Evolutionary conservation across 2,888 invertebrate species (phyloP).

Genomic region (Folsomia candida): DNA sequence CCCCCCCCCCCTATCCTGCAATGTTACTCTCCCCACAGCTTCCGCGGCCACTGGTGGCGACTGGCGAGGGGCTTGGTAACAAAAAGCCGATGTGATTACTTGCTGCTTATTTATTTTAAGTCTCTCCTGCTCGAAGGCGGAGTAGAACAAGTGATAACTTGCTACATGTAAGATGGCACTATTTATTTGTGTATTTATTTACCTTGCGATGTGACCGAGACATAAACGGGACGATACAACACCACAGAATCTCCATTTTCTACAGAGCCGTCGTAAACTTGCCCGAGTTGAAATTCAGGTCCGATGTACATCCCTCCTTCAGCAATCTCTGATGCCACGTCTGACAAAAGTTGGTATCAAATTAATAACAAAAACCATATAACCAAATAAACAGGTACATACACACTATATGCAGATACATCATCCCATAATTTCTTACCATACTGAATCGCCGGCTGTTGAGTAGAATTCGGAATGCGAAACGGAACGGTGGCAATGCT

Average conservation of each 20-base stretch:
- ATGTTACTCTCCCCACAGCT: too few relatives aligned
- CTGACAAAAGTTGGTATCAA: conserved; percentile 55
- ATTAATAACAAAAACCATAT: not conserved
- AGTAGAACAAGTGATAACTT: not conserved
- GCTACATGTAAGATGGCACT: not conserved
- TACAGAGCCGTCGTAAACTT: conserved; percentile 71
- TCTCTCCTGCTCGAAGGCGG: not conserved
- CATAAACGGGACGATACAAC: conserved; percentile 65
- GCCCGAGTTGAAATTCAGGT: conserved; percentile 69
- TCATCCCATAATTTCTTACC: too few relatives aligned
- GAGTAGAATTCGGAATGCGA: conserved; percentile 65
- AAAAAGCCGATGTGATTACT: too few relatives aligned
- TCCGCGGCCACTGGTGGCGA: too few relatives aligned
- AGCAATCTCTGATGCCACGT: conserved; percentile 68
- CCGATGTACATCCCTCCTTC: conserved; percentile 65
- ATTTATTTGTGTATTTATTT: not conserved
- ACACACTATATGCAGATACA: not conserved
- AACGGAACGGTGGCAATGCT: conserved; percentile 72
- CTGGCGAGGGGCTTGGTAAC: too few relatives aligned
- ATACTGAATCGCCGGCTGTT: conserved; percentile 63
- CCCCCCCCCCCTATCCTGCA: too few relatives aligned
- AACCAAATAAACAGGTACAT: not conserved
- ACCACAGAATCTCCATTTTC: conserved; percentile 61
- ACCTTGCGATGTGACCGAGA: conserved; percentile 39
- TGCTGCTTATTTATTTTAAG: too few relatives aligned